Percentiles rank a stretch among this genome's conserved stretches.
phyloP scores from a whole-genome alignment of 1,140 invertebrate species.

The Octopus bimaculoides region DNA sequence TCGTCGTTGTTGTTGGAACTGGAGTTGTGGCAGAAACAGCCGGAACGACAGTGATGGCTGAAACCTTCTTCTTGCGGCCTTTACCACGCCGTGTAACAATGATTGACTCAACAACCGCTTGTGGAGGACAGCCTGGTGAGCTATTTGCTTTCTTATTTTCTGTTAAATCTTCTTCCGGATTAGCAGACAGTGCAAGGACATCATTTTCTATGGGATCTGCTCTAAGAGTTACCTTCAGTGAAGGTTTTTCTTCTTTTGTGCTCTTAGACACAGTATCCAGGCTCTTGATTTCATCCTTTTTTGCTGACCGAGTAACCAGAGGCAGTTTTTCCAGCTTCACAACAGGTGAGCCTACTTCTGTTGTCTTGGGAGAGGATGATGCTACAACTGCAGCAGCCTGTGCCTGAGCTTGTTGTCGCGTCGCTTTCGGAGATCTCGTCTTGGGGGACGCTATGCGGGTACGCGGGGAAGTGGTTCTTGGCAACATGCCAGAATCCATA shows the following conservation, averaged over 20 bases:
- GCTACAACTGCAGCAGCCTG: conserved; percentile 30
- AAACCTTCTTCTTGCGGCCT: background rate
- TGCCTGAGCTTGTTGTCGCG: conserved; percentile 27
- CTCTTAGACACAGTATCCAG: background rate
- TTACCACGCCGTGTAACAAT: conserved; percentile 1
- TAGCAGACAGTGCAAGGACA: background rate
- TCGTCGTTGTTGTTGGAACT: conserved; percentile 19
- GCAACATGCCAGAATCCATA: conserved; percentile 34
- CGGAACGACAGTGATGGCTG: conserved; percentile 11
- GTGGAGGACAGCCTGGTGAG: conserved; percentile 14
- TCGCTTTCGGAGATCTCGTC: conserved; percentile 18
- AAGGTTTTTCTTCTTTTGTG: background rate
- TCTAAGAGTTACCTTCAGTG: background rate
- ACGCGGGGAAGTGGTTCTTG: conserved; percentile 30
- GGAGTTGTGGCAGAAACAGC: conserved; percentile 18
- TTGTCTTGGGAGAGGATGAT: conserved; percentile 29
- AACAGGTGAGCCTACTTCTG: conserved; percentile 30
- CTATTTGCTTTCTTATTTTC: background rate
- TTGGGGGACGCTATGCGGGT: conserved; percentile 1
- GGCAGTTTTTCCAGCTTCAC: conserved; percentile 43
- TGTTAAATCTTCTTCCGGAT: background rate
- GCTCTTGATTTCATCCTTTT: conserved; percentile 17
- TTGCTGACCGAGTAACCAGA: conserved; percentile 12
- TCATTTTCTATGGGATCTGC: conserved; percentile 6
- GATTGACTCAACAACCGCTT: background rate